These are phyloP conservation scores for Crotalus viridis DNA, from an alignment of 2,113 vertebrate species.

Conservation along the genomic window DNA sequence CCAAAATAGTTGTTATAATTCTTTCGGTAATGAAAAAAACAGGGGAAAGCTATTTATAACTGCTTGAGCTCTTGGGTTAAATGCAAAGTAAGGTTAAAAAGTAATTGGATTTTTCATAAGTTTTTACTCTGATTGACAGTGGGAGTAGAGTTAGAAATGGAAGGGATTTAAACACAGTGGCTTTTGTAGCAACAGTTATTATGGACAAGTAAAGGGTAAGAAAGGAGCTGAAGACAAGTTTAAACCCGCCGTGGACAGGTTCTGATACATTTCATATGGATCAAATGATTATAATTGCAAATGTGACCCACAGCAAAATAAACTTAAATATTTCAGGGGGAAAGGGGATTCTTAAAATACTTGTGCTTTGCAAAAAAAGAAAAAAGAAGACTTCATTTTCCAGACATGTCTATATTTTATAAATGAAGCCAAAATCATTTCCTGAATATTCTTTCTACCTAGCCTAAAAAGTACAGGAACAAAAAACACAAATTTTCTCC, in stretches of 20 bases:
- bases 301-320: background rate
- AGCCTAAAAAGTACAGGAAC: background rate
- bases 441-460: background rate
- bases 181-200: background rate
- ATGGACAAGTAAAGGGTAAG: background rate
- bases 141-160: background rate
- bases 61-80: background rate
- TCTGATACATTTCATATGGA: background rate
- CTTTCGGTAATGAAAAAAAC: background rate
- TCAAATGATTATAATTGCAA: background rate
- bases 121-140: background rate
- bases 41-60: background rate
- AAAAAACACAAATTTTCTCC: conserved; percentile 8
- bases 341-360: background rate
- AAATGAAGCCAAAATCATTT: background rate
- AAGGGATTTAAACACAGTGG: background rate
- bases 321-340: background rate
- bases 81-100: background rate
- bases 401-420: conserved; percentile 4
- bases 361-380: background rate
- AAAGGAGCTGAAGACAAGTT: background rate
- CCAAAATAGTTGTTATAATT: background rate
- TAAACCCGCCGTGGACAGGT: background rate
- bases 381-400: background rate
- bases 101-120: background rate